Conservation (phyloP, 2,888 invertebrate species). For the Eristalinus aeneus region DNA sequence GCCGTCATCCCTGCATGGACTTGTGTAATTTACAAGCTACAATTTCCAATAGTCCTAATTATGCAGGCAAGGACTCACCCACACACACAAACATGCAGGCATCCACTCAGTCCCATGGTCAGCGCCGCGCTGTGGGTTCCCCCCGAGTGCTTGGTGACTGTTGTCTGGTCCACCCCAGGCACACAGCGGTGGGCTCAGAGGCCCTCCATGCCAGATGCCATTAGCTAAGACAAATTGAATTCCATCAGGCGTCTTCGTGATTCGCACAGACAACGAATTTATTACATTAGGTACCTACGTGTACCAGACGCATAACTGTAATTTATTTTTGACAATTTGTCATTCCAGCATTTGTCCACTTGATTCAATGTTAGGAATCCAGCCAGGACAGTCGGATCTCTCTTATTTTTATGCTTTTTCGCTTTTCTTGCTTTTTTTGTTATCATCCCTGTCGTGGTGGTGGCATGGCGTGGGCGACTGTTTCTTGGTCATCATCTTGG, state of each 20-base stretch:
- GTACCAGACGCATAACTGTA: slow-evolving; percentile 77
- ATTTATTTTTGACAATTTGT: slow-evolving; percentile 78
- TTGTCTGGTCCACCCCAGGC: not conserved
- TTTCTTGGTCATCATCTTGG: slow-evolving; percentile 31
- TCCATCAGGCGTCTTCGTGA: slow-evolving; percentile 70
- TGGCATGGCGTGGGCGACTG: not conserved
- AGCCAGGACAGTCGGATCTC: slow-evolving; percentile 61
- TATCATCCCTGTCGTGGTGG: not conserved
- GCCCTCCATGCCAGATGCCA: slow-evolving; percentile 63
- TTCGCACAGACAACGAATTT: slow-evolving; percentile 69
- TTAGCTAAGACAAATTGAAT: slow-evolving; percentile 70
- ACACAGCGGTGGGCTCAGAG: not conserved
- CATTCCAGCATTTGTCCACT: slow-evolving; percentile 72
- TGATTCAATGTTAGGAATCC: slow-evolving; percentile 65
- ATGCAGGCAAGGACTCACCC: slow-evolving; percentile 27
- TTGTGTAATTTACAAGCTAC: slow-evolving; percentile 49
- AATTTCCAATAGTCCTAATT: slow-evolving; percentile 61
- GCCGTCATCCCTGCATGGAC: slow-evolving; percentile 42
- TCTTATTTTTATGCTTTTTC: slow-evolving; percentile 5
- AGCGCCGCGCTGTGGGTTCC: not conserved
- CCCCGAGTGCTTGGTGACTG: not conserved
- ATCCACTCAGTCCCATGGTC: too few species aligned
- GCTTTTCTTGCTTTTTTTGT: slow-evolving; percentile 8
- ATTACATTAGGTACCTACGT: slow-evolving; percentile 72
- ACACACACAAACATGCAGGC: not conserved